phyloP scores from a whole-genome alignment of 2,113 vertebrate genomes.

The Dolichallabes microphthalmus region DNA sequence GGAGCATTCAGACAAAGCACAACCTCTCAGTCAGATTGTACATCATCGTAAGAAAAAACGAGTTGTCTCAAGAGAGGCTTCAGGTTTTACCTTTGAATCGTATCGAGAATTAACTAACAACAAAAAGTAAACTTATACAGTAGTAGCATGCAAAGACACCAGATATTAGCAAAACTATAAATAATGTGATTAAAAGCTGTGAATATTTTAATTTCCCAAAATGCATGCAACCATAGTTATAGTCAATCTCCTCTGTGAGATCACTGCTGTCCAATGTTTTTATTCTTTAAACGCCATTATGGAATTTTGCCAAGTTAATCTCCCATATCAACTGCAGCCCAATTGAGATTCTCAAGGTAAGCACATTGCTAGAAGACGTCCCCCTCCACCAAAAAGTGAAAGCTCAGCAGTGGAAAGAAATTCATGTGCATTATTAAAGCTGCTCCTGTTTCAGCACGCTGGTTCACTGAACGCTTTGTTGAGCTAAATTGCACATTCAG shows the following conservation, averaged over 20 bases:
- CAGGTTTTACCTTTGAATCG: not conserved
- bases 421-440: conserved; percentile 21
- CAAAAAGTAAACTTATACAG: not conserved
- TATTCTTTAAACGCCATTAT: not conserved
- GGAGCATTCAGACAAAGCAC: conserved; percentile 4
- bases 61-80: not conserved
- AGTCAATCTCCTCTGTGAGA: not conserved
- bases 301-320: conserved; percentile 15
- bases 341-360: conserved; percentile 17
- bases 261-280: not conserved
- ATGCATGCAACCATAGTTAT: not conserved
- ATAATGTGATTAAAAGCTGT: not conserved
- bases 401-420: conserved; percentile 14
- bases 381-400: not conserved
- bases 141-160: not conserved
- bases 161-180: not conserved
- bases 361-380: not conserved
- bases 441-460: not conserved
- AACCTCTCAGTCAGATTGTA: not conserved
- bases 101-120: not conserved
- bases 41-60: not conserved
- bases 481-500: not conserved
- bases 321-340: not conserved
- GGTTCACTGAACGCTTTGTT: not conserved
- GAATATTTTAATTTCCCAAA: not conserved